phyloP scores from a whole-genome alignment of 2,888 invertebrate species.

The Rhyacophila evoluta region DNA sequence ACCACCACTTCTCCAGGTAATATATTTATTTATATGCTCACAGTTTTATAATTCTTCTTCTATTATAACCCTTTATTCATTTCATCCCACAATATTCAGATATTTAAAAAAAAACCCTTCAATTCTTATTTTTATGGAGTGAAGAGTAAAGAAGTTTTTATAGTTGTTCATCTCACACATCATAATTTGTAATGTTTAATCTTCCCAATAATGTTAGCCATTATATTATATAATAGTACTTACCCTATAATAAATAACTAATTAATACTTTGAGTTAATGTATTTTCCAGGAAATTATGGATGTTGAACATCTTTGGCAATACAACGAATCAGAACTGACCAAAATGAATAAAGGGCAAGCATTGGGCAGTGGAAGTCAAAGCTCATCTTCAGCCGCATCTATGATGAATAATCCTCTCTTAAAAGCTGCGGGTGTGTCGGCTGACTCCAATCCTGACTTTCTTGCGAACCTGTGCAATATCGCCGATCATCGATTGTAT shows the following conservation, averaged over 20 bases:
- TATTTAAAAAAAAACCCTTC: no score
- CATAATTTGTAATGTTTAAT: no score
- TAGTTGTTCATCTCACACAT: no score
- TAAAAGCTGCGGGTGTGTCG: slow-evolving; percentile 67
- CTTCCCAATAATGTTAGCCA: no score
- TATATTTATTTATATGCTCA: slow-evolving; percentile 26
- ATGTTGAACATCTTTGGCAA: slow-evolving; percentile 96
- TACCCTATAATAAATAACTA: no score
- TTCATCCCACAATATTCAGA: no score
- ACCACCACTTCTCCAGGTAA: slow-evolving; percentile 78
- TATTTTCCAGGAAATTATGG: slow-evolving; percentile 93
- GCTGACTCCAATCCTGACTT: slow-evolving; percentile 84
- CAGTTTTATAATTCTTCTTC: no score
- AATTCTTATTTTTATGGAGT: no score
- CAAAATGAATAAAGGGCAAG: slow-evolving; percentile 70
- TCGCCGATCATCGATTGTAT: slow-evolving; percentile 94
- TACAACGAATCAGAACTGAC: slow-evolving; percentile 87
- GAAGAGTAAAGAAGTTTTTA: no score
- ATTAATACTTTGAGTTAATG: no score
- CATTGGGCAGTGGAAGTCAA: slow-evolving; percentile 55
- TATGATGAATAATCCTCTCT: slow-evolving; percentile 61
- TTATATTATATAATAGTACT: no score
- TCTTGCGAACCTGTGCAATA: slow-evolving; percentile 90
- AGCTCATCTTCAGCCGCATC: slow-evolving; percentile 33
- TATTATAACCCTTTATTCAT: no score